Conservation (phyloP, 2,113 vertebrate genomes). For the Melanocharis versteri region DNA sequence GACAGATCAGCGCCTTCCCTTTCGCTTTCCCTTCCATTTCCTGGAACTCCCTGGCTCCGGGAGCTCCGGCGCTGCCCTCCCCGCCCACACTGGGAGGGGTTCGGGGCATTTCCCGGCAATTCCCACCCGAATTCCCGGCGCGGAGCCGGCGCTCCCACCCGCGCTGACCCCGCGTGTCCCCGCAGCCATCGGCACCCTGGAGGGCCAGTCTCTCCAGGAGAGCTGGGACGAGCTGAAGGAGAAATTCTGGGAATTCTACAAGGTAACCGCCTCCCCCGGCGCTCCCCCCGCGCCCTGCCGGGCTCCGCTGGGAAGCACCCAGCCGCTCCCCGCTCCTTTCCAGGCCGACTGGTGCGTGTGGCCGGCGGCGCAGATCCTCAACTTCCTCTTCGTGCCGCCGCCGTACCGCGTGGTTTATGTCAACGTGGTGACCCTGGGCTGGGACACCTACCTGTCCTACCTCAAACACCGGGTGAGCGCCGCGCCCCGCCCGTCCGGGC, state of each 20-base stretch:
- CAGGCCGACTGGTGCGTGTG: slow-evolving; percentile 90
- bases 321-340: accelerated
- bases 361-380: slow-evolving; percentile 86
- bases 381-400: slow-evolving; percentile 87
- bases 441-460: slow-evolving; percentile 93
- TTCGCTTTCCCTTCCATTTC: not conserved
- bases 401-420: slow-evolving; percentile 85
- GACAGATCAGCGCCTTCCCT: not conserved
- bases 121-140: accelerated
- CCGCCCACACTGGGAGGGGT: accelerated
- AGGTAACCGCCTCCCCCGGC: slow-evolving; percentile 40
- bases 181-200: slow-evolving; percentile 82
- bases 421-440: slow-evolving; percentile 86
- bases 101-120: not conserved
- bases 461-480: slow-evolving; percentile 71
- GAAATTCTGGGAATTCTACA: slow-evolving; percentile 94
- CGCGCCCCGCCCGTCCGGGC: accelerated
- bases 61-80: accelerated
- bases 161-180: not conserved
- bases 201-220: slow-evolving; percentile 73
- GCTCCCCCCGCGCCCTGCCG: accelerated
- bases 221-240: slow-evolving; percentile 80
- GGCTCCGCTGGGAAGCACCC: accelerated
- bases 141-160: accelerated
- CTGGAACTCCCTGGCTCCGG: accelerated